These are phyloP conservation scores for Euplexia lucipara DNA, from an alignment of 2,888 invertebrate species.

Conservation along the genomic window DNA sequence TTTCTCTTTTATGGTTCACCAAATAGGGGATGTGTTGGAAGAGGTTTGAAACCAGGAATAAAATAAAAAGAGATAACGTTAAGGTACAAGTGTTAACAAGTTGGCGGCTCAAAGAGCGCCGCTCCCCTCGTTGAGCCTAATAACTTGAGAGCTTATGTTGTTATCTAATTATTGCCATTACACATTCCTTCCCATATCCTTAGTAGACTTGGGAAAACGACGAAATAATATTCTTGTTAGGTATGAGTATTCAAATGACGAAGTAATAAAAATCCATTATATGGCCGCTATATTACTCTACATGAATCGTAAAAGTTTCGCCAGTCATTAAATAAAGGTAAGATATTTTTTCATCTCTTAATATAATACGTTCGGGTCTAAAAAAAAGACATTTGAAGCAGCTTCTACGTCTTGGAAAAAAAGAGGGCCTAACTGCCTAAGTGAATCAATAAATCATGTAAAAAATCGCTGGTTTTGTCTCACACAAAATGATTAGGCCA, in stretches of 20 bases:
- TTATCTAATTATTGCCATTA: constrained; percentile 55
- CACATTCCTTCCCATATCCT: constrained; percentile 41
- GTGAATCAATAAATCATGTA: constrained; percentile 68
- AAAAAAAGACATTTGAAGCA: constrained; percentile 59
- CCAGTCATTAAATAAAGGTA: constrained; percentile 65
- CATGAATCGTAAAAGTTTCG: constrained; percentile 57
- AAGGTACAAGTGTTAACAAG: constrained; percentile 65
- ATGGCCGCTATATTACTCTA: constrained; percentile 38
- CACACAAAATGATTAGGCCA: constrained; percentile 72
- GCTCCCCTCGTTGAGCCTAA: constrained; percentile 55
- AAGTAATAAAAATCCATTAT: constrained; percentile 41
- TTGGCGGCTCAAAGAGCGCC: constrained; percentile 61
- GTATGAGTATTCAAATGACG: constrained; percentile 44
- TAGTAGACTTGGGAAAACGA: constrained; percentile 1
- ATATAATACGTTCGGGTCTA: constrained; percentile 43
- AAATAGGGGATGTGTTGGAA: constrained; percentile 43
- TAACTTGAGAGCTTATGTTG: constrained; percentile 55
- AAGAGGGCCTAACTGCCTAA: constrained; percentile 63
- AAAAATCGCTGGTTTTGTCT: constrained; percentile 64
- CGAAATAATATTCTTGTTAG: constrained; percentile 20
- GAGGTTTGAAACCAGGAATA: constrained; percentile 33
- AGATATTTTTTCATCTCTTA: constrained; percentile 50
- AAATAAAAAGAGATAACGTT: constrained; percentile 60
- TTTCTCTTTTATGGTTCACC: constrained; percentile 47
- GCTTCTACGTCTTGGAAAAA: constrained; percentile 53